These are phyloP conservation scores for Myotis brandtii DNA, from an alignment of 2,113 vertebrate species.

Conservation along the genomic window DNA sequence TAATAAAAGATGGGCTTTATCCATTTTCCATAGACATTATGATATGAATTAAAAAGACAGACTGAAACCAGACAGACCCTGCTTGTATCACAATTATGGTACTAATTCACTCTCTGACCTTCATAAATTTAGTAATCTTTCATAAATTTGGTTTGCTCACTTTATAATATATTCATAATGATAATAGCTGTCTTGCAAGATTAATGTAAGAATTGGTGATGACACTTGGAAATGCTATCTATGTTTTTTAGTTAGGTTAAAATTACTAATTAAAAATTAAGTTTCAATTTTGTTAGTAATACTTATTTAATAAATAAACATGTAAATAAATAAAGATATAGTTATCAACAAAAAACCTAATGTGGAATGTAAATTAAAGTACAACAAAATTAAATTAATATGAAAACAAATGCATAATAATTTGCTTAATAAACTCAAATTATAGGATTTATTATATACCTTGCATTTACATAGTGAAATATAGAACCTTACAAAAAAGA, in stretches of 20 bases:
- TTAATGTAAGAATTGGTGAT: neutral
- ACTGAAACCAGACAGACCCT: neutral
- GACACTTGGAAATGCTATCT: neutral
- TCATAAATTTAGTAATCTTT: neutral
- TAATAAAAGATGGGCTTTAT: neutral
- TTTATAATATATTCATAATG: neutral
- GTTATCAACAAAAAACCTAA: neutral
- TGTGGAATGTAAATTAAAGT: neutral
- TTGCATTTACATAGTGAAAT: conserved; percentile 19
- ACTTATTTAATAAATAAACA: neutral
- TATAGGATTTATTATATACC: neutral
- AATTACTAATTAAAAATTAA: conserved; percentile 31
- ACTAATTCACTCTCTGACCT: neutral
- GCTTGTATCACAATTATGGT: neutral
- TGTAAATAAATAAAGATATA: neutral
- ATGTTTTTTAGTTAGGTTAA: conserved; percentile 15
- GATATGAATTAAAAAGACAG: neutral
- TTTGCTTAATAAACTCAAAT: neutral
- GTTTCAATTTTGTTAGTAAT: neutral
- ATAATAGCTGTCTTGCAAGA: neutral
- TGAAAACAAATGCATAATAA: neutral
- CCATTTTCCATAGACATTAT: neutral
- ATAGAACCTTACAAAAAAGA: neutral
- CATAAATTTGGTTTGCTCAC: neutral
- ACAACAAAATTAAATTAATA: neutral